Base-by-base conservation (phyloP, 2,888 invertebrate species). In the Eumacrocentrus americanus region DNA sequence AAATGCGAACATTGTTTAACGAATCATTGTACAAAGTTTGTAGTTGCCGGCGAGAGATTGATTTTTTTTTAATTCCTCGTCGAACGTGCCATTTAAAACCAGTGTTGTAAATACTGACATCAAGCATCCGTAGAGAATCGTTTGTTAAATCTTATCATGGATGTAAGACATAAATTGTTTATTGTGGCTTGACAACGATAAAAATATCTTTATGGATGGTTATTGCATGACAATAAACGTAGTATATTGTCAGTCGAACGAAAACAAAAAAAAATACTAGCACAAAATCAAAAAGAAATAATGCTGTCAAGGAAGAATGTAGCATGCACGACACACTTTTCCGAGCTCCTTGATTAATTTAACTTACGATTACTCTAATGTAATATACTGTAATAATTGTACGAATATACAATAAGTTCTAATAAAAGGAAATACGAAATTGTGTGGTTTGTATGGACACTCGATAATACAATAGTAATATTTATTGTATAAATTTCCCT, bases 341-440 rank as follows among this genome's bases (percentile, higher is more conserved):
- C 69, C 71, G 68, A 62, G 68, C 59, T 61, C 66, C 67, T 61
- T 62, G 53, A 72, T 54, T 72, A 71, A 70, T 76, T 73, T 70
- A 71, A 70, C 67, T 74, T 72, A 71, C 70, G 70, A 71, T 72
- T 69, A 70, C 67, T 70, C 69, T 70, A 72, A 68, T 78, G 78
- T 77, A 78, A 75, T 76, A 75, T 75, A 75, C 64, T 73, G 74
- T 75, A 75, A 77, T 76, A 71, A 74, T 70, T 78, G 73, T 73
- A 76, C 63, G 71, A 68, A 69, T 75, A 75, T 71, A 23, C 59
- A 50, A 70, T 75, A 75, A 77, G 71, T 77, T 77, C 69, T 74
- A 76, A 77, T 77, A 76, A 77, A 77, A 74, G 66, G 46, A 63
- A 63, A 65, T 44, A 60, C 52, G 59, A 58, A 60, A 61, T 46